phyloP scores from a whole-genome alignment of 2,113 vertebrate species.

The Pangasianodon gigas region DNA sequence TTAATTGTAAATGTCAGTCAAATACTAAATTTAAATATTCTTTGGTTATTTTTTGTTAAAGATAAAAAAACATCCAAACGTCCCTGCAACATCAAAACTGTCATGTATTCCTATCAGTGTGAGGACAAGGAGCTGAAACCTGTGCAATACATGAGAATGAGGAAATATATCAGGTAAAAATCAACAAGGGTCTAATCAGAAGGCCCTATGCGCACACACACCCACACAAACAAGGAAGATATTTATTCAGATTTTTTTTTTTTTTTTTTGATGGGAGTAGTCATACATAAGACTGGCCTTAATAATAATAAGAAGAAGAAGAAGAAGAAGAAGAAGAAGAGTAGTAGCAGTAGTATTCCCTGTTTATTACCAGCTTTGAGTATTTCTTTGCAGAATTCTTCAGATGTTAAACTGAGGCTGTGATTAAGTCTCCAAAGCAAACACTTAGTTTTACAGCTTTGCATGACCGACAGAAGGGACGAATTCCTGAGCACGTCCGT shows the following conservation, averaged over 20 bases:
- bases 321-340: not conserved
- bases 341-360: not conserved
- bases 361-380: not conserved
- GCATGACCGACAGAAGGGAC: not conserved
- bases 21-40: too few relatives aligned
- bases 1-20: too few relatives aligned
- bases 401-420: not conserved
- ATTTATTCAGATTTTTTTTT: not conserved
- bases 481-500: not conserved
- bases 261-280: not conserved
- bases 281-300: not conserved
- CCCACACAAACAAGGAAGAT: not conserved
- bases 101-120: not conserved
- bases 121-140: not conserved
- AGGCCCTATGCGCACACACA: not conserved
- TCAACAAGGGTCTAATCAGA: not conserved
- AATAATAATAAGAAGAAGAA: not conserved
- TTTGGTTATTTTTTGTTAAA: not conserved
- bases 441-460: not conserved
- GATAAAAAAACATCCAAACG: not conserved
- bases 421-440: not conserved
- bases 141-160: not conserved
- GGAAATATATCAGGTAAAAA: not conserved
- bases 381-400: not conserved
- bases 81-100: not conserved